Evolutionary conservation across 2,888 invertebrate genomes (phyloP), one percentile per base, ranked within the genome.

Genomic region (Caenorhabditis doughertyi): DNA sequence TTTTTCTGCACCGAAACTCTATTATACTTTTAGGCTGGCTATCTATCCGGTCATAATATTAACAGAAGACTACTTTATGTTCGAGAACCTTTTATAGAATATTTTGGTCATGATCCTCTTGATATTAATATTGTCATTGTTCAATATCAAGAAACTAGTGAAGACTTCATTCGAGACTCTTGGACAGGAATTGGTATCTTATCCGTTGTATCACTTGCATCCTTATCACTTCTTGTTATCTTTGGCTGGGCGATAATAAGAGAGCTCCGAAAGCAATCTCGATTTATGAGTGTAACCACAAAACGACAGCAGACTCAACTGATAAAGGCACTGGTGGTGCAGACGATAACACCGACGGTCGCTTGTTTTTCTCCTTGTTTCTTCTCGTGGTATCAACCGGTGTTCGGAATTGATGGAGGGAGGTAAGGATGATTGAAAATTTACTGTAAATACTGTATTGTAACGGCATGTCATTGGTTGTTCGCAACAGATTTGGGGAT

Each of bases 321-420:
- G 23, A 60, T 72, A 5, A 60, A 62, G 18, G 72, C 72, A 18
- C 39, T 72, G 0, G 42, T 60, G 0, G 27, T 72, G 5, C 72
- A 72, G 25, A 51, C 72, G 3, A 18, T 60, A 1, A 62, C 39
- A n/a, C 72, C 72, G 3, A 72, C 72, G 5, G 13, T 60, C n/a
- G 72, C 60, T 16, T 49, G 72, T 27, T 72, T 72, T 51, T 60
- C 72, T 16, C 72, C 72, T 8, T 72, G 72, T 8, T 35, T 62
- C 39, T 51, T 72, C 7, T 72, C 72, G 2, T 72, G 72, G 72
- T 72, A 72, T 51, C 72, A 62, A 13, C 72, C 72, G 0, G 39
- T 62, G n/a, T 72, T 72, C 39, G 60, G 72, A 23, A 60, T 72
- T 3, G 60, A 72, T 27, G 60, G 60, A 4, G 60, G 72, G 29